Percentiles rank a stretch among this genome's conserved stretches.
Conservation (phyloP, 2,797 vertebrate genomes). For the Pogonophryne albipinna region DNA sequence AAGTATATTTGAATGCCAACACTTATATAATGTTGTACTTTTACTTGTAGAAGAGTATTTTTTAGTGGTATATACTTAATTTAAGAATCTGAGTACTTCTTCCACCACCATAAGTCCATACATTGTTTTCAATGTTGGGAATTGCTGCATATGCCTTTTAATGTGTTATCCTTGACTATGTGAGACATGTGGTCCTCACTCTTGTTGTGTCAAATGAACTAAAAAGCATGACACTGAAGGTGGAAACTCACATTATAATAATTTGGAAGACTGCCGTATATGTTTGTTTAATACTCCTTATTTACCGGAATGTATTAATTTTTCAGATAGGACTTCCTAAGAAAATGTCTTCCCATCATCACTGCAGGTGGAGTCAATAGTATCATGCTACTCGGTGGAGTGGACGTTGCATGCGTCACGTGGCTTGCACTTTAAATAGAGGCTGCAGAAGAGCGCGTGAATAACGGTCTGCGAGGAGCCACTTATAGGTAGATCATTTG, state of each 20-base stretch:
- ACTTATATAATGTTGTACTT: too few relatives aligned
- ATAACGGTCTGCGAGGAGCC: slow-evolving; percentile 25
- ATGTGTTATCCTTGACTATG: too few relatives aligned
- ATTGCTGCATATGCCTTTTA: too few relatives aligned
- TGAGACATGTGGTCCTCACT: too few relatives aligned
- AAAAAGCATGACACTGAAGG: too few relatives aligned
- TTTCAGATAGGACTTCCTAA: neutral
- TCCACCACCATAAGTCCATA: too few relatives aligned
- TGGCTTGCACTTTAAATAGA: slow-evolving; percentile 53
- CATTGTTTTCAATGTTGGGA: too few relatives aligned
- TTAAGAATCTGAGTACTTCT: too few relatives aligned
- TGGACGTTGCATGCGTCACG: slow-evolving; percentile 45
- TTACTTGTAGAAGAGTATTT: too few relatives aligned
- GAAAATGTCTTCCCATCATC: slow-evolving; percentile 8
- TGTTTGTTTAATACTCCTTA: neutral
- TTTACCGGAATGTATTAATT: neutral
- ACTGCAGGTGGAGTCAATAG: slow-evolving; percentile 28
- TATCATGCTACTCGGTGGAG: slow-evolving; percentile 1
- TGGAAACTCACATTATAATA: neutral
- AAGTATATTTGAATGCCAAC: too few relatives aligned
- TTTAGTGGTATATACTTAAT: too few relatives aligned
- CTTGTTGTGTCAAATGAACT: too few relatives aligned
- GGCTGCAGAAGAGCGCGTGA: neutral
- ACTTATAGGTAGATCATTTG: neutral
- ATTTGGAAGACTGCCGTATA: neutral